A percentile compares a stretch with the other conserved stretches of the same genome.
These are phyloP conservation scores for Heliconius ismenius DNA, from an alignment of 2,888 invertebrate genomes.

Conservation along the genomic window DNA sequence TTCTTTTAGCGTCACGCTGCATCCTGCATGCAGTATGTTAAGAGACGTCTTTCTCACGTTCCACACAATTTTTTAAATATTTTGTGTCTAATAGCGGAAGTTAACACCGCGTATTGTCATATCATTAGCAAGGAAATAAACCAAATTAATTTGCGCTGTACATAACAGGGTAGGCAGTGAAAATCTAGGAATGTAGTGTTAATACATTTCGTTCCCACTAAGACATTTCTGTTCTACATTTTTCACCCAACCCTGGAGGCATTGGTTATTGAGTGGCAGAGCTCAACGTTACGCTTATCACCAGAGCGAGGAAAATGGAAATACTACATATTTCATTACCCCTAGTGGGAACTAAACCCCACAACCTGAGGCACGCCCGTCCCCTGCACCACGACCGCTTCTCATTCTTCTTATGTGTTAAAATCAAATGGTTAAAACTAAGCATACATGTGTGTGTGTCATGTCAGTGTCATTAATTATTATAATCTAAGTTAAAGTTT, in stretches of 20 bases:
- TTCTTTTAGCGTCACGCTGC: not conserved
- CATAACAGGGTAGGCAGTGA: too few species aligned
- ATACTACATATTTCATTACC: too few species aligned
- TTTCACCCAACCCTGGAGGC: too few species aligned
- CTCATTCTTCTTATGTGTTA: not conserved
- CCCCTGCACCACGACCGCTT: not conserved
- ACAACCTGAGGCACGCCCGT: too few species aligned
- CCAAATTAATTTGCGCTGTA: too few species aligned
- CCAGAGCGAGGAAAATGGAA: too few species aligned
- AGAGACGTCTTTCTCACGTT: not conserved
- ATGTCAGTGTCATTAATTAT: conserved; percentile 9
- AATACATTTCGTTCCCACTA: too few species aligned
- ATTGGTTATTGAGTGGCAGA: too few species aligned
- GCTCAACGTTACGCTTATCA: too few species aligned
- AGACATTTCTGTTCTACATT: too few species aligned
- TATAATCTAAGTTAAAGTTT: conserved; percentile 19
- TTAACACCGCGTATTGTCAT: not conserved
- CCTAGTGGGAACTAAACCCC: too few species aligned
- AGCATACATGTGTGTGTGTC: not conserved
- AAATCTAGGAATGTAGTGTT: too few species aligned
- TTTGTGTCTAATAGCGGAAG: not conserved
- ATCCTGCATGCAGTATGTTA: not conserved
- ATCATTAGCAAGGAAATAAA: not conserved
- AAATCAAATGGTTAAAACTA: not conserved
- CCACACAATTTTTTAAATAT: not conserved